Percentiles rank a stretch among this genome's conserved stretches.
These are phyloP conservation scores for Beris chalybata DNA, from an alignment of 2,888 invertebrate genomes.

Conservation along the genomic window DNA sequence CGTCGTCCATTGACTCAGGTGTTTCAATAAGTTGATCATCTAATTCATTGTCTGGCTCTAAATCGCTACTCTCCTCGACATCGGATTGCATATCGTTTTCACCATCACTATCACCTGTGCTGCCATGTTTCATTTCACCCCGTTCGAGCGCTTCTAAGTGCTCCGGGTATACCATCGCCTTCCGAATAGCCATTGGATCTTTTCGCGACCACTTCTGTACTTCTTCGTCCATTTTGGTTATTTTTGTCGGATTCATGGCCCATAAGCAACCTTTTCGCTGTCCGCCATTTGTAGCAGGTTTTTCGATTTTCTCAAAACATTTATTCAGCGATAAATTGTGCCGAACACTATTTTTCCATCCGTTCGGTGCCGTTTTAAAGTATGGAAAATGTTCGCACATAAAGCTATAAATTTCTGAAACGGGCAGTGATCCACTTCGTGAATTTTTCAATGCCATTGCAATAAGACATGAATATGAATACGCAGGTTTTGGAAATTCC, in stretches of 20 bases:
- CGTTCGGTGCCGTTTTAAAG: slow-evolving; percentile 96
- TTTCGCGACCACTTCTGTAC: slow-evolving; percentile 97
- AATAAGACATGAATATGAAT: slow-evolving; percentile 96
- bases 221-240: slow-evolving; percentile 97
- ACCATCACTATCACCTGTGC: slow-evolving; percentile 65
- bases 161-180: slow-evolving; percentile 93
- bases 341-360: slow-evolving; percentile 98
- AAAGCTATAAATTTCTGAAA: slow-evolving; percentile 97
- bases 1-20: slow-evolving; percentile 54
- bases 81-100: slow-evolving; percentile 56
- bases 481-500: slow-evolving; percentile 92
- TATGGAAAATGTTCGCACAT: slow-evolving; percentile 99
- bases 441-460: slow-evolving; percentile 98
- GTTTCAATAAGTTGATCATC: slow-evolving; percentile 58
- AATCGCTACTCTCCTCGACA: slow-evolving; percentile 58
- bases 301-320: slow-evolving; percentile 97
- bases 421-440: slow-evolving; percentile 89
- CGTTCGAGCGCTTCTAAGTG: slow-evolving; percentile 80
- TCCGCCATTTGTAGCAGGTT: slow-evolving; percentile 83
- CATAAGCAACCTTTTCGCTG: slow-evolving; percentile 89
- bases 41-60: slow-evolving; percentile 61
- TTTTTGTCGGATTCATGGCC: slow-evolving; percentile 95
- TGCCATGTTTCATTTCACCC: slow-evolving; percentile 84
- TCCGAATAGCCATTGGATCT: slow-evolving; percentile 88
- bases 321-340: slow-evolving; percentile 97